Evolutionary conservation across 2,888 invertebrate genomes (phyloP).

Genomic region (Papilio elwesi): DNA sequence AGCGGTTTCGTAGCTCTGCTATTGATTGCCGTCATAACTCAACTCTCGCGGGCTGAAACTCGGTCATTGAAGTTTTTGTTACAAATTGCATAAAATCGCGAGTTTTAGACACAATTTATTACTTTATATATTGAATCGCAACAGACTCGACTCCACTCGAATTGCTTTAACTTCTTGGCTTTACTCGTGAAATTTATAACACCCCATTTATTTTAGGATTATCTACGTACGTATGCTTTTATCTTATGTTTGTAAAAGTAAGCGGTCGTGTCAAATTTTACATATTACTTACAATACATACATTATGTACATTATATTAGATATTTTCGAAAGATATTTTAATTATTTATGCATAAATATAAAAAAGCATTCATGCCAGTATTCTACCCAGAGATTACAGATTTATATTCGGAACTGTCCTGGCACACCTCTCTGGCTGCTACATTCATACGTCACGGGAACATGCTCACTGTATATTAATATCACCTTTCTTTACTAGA

Average conservation of each 20-base stretch:
- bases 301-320: too few relatives aligned
- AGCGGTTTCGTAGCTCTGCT: slow-evolving; percentile 18
- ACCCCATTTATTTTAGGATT: slow-evolving; percentile 19
- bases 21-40: slow-evolving; percentile 40
- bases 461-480: too few relatives aligned
- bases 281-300: too few relatives aligned
- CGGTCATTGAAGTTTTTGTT: slow-evolving; percentile 40
- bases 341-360: too few relatives aligned
- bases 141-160: slow-evolving; percentile 32
- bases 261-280: neutral
- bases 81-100: slow-evolving; percentile 40
- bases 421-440: too few relatives aligned
- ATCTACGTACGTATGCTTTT: neutral
- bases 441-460: too few relatives aligned
- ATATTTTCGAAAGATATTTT: too few relatives aligned
- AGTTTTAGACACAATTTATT: slow-evolving; percentile 38
- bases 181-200: slow-evolving; percentile 17
- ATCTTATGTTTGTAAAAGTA: neutral
- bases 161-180: slow-evolving; percentile 23
- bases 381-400: too few relatives aligned
- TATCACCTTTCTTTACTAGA: too few relatives aligned
- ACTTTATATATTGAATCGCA: slow-evolving; percentile 36
- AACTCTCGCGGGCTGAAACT: slow-evolving; percentile 28
- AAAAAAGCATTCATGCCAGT: too few relatives aligned
- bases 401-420: too few relatives aligned